Conservation (phyloP, 2,797 vertebrate genomes). For the Pseudocheirus occidentalis region DNA sequence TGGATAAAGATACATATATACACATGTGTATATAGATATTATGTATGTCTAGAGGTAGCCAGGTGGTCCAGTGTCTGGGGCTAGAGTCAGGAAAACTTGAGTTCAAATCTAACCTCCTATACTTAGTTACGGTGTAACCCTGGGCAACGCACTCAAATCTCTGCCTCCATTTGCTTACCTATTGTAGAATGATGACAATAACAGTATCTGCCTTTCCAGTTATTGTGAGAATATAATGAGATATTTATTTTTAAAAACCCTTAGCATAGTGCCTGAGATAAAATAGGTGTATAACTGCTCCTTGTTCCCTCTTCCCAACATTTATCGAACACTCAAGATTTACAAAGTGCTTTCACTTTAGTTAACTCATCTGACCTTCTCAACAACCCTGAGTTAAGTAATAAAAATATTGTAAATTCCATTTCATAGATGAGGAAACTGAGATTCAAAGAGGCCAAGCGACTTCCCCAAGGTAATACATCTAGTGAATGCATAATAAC, state of each 20-base stretch:
- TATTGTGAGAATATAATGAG: neutral
- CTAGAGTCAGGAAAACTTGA: neutral
- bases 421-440: neutral
- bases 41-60: neutral
- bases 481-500: too few relatives aligned
- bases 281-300: neutral
- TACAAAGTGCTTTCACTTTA: neutral
- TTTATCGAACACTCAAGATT: neutral
- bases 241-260: neutral
- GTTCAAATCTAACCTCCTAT: neutral
- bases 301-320: neutral
- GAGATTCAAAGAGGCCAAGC: neutral
- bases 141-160: neutral
- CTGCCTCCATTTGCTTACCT: neutral
- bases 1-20: too few relatives aligned
- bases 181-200: neutral
- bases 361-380: neutral
- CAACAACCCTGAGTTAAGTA: neutral
- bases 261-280: neutral
- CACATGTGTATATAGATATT: too few relatives aligned
- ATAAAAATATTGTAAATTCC: neutral
- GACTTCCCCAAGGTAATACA: neutral
- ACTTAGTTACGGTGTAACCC: neutral
- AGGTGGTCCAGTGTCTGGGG: neutral
- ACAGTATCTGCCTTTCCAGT: neutral